Evolutionary conservation across 2,797 vertebrate species (phyloP), one percentile per base, ranked within the genome.

Genomic region (Amniataba percoides): DNA sequence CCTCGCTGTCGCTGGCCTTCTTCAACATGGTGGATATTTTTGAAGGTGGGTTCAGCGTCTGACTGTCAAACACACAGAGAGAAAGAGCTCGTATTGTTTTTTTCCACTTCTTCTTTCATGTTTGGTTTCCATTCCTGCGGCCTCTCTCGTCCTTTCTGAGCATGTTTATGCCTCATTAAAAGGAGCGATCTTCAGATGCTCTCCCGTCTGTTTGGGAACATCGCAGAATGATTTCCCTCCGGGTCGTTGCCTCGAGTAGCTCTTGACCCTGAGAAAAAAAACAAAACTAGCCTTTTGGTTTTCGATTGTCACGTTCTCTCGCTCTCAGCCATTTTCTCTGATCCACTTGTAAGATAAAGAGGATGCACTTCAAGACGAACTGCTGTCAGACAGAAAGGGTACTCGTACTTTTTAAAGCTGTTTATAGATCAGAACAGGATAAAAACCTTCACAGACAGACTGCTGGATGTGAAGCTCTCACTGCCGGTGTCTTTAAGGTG

Each of bases 11-110:
- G 0, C 88, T 99, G 94, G 98, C 98, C 0, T 98, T 99, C 88
- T 99, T 99, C 97, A 96, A 98, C 87, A 99, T 99, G 98, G 98
- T 99, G 82, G 98, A 99, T 57, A 97, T 99, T 76, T 99, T 97
- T 86, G 97, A 99, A 88, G 98, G 98, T 99, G 82, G 91, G 96
- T 94, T 31, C 80, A 55, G 71, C 39, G 18, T 71, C 31, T 3
- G 5, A 31, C 27, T 49, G 58, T 78, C 48, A 19, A 40, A 13
- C 27, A 55, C 5, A 15, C 14, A 45, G 49, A 56, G n/a, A 23
- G 39, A 15, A 25, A 3, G 31, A 18, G 12, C 25, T 15, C 34
- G 0, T 21, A 0, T 14, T 42, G 1, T 16, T 7, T 18, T 55
- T 58, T 63, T 55, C 39, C 58, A 21, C 59, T 46, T 57, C 60